Percentiles rank a stretch among this genome's conserved stretches.
Conservation (phyloP, 2,888 invertebrate genomes). For the Tenthredo distinguenda region DNA sequence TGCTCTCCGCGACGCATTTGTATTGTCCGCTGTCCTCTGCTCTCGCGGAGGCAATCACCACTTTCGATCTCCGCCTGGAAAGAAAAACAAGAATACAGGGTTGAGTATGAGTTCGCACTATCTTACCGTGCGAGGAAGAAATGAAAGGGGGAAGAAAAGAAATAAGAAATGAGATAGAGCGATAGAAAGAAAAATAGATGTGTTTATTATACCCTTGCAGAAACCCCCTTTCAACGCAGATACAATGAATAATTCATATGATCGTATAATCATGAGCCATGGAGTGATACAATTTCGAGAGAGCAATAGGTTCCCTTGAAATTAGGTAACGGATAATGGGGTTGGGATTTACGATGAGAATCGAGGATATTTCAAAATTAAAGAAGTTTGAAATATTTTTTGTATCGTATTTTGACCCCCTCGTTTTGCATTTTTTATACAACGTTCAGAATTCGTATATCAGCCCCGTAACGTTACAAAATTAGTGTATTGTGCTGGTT, state of each 20-base stretch:
- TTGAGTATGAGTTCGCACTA: slow-evolving; percentile 33
- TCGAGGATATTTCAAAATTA: neutral
- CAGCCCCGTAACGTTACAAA: neutral
- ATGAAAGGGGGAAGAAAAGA: neutral
- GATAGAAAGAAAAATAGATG: neutral
- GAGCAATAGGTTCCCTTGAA: neutral
- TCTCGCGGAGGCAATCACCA: slow-evolving; percentile 88
- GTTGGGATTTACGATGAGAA: neutral
- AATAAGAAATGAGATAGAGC: neutral
- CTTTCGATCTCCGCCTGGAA: slow-evolving; percentile 90
- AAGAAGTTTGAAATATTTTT: neutral
- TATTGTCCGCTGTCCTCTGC: slow-evolving; percentile 89
- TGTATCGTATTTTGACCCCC: neutral
- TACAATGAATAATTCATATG: neutral
- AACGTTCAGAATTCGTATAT: neutral
- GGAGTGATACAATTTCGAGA: neutral
- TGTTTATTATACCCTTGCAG: neutral
- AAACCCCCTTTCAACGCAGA: neutral
- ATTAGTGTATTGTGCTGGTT: neutral
- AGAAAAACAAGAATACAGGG: slow-evolving; percentile 56
- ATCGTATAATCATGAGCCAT: neutral
- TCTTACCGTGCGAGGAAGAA: slow-evolving; percentile 35
- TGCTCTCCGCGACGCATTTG: slow-evolving; percentile 90
- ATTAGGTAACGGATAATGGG: neutral
- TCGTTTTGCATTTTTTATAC: neutral